These are phyloP conservation scores for Ctenopoma kingsleyae DNA, from an alignment of 2,797 vertebrate species.

Conservation along the genomic window DNA sequence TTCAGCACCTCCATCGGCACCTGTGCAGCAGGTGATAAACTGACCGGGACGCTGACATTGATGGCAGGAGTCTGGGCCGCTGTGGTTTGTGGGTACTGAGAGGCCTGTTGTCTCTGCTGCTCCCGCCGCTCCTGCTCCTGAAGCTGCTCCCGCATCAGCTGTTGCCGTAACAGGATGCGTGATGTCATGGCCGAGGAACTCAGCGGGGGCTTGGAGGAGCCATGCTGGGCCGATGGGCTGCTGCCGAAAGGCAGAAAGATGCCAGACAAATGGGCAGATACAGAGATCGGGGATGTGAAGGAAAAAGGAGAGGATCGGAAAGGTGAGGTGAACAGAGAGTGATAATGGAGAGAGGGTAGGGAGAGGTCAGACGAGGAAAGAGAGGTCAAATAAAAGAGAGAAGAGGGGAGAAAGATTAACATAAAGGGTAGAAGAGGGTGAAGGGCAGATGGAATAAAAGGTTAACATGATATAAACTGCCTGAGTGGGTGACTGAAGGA, in stretches of 20 bases:
- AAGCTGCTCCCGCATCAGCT: slow-evolving; percentile 99
- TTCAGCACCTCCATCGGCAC: slow-evolving; percentile 98
- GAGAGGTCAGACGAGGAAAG: slow-evolving; percentile 47
- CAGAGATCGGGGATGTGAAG: not conserved
- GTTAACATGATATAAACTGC: slow-evolving; percentile 37
- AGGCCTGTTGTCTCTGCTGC: slow-evolving; percentile 90
- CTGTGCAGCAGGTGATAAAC: slow-evolving; percentile 88
- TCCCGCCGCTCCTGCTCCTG: slow-evolving; percentile 97
- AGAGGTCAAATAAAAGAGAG: slow-evolving; percentile 62
- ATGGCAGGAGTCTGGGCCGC: slow-evolving; percentile 93
- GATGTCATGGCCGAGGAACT: slow-evolving; percentile 96
- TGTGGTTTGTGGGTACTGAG: slow-evolving; percentile 90
- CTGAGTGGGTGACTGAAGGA: slow-evolving; percentile 11
- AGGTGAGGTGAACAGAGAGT: slow-evolving; percentile 33
- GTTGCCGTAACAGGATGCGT: slow-evolving; percentile 96
- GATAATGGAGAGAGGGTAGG: slow-evolving; percentile 45
- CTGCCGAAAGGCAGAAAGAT: slow-evolving; percentile 62
- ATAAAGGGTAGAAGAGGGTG: slow-evolving; percentile 24
- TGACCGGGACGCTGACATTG: slow-evolving; percentile 90
- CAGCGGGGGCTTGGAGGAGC: slow-evolving; percentile 95
- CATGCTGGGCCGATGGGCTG: slow-evolving; percentile 91
- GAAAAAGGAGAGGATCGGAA: not conserved
- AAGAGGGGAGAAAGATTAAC: slow-evolving; percentile 36
- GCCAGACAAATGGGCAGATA: slow-evolving; percentile 33
- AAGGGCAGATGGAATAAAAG: slow-evolving; percentile 33